Conservation (phyloP, 2,888 invertebrate species). For the Lagria hirta region DNA sequence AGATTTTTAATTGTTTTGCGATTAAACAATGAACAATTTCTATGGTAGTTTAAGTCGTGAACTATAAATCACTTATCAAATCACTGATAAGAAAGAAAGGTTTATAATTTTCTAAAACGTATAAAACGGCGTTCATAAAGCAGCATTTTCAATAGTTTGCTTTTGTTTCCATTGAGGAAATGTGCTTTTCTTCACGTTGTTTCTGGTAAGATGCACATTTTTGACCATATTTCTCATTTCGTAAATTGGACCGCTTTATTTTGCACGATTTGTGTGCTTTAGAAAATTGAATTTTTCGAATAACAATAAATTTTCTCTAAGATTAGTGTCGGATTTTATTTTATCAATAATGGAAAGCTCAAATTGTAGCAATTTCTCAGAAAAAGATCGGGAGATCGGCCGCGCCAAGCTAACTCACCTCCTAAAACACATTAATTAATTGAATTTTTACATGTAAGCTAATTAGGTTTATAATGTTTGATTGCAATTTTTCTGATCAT, state of each 20-base stretch:
- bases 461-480: too few relatives aligned
- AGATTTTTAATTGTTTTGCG: slow-evolving; percentile 32
- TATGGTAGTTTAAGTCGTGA: slow-evolving; percentile 32
- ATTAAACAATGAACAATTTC: slow-evolving; percentile 35
- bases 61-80: slow-evolving; percentile 38
- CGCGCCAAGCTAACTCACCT: too few relatives aligned
- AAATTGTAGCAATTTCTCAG: too few relatives aligned
- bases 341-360: too few relatives aligned
- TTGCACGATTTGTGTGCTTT: slow-evolving; percentile 37
- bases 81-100: slow-evolving; percentile 34
- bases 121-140: slow-evolving; percentile 31
- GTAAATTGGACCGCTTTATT: slow-evolving; percentile 14
- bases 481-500: too few relatives aligned
- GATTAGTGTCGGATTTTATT: too few relatives aligned
- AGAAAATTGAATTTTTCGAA: slow-evolving; percentile 43
- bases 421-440: too few relatives aligned
- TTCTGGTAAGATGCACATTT: slow-evolving; percentile 14
- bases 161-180: slow-evolving; percentile 25
- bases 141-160: slow-evolving; percentile 30
- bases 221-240: slow-evolving; percentile 13
- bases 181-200: slow-evolving; percentile 19
- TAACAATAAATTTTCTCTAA: too few relatives aligned
- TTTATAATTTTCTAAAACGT: slow-evolving; percentile 33
- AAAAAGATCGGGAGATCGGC: too few relatives aligned
- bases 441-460: too few relatives aligned